These are phyloP conservation scores for Amaurobius ferox DNA, from an alignment of 2,888 invertebrate genomes.

Conservation along the genomic window DNA sequence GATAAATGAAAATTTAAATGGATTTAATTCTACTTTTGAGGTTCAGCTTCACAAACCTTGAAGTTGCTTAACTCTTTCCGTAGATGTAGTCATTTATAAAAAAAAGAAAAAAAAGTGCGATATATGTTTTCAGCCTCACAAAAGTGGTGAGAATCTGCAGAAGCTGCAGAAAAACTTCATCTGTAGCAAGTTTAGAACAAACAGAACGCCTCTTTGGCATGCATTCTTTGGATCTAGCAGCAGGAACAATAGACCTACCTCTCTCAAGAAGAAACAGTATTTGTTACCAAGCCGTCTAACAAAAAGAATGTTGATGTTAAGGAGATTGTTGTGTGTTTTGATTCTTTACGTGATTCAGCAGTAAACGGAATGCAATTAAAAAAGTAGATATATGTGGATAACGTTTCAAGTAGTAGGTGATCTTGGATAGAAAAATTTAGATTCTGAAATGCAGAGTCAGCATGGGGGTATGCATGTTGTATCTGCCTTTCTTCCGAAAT, in stretches of 20 bases:
- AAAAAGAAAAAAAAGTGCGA: no score
- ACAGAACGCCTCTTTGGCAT: constrained; percentile 50
- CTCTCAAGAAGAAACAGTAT: background rate
- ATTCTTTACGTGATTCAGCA: constrained; percentile 1
- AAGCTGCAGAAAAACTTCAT: background rate
- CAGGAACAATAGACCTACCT: constrained; percentile 21
- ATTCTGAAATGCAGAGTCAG: no score
- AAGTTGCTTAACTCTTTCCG: no score
- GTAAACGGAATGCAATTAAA: background rate
- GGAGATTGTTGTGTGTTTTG: background rate
- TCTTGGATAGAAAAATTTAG: no score
- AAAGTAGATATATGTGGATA: background rate
- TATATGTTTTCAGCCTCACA: background rate
- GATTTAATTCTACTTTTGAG: no score
- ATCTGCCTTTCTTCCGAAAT: no score
- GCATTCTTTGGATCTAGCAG: constrained; percentile 24
- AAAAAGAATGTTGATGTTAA: background rate
- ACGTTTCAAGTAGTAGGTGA: background rate
- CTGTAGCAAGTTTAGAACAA: background rate
- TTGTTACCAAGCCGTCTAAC: constrained; percentile 3
- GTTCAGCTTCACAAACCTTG: no score
- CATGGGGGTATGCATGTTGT: no score
- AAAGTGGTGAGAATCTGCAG: background rate
- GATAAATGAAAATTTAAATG: no score
- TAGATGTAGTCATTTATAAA: no score